Base-by-base conservation (phyloP, 2,113 vertebrate species). In the Paratilapia polleni region DNA sequence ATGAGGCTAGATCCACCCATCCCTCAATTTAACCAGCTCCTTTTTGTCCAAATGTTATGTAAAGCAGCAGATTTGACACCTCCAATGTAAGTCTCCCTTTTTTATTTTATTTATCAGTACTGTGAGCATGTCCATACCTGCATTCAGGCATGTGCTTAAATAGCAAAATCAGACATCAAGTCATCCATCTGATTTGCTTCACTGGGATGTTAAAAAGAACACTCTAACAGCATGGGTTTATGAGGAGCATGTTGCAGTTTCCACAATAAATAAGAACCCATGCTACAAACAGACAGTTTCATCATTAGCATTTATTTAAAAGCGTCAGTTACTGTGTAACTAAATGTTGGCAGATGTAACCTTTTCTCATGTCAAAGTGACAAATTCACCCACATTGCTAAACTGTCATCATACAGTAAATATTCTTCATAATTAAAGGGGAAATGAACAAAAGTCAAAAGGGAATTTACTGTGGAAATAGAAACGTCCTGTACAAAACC, bases 61-160 rank as follows among this genome's bases (percentile, higher is more conserved):
- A 81, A 90, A 87, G 90, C 90, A 79, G 89, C 93, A 87, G 92
- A 93, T 86, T 83, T 89, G 83, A 85, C 81, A 61, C 31, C 63
- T 83, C 17, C 2, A 80, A 89, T 82, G 90, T 92, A 92, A 92
- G 92, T 95, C 66, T 70, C 36, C 14, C 4, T 14, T 20, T 47
- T 58, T 66, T 78, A 77, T 85, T 77, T 80, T 79, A 74, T 77
- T 31, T 4, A 22, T 80, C 28, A 22, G 31, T 73, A 8, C 73
- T 58, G 43, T 63, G 38, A 84, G 89, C 90, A 87, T 92, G 89
- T 81, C 57, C 20, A 8, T 49, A 34, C 36, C 28, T 52, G 14
- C 59, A 76, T 60, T 80, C 14, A 82, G 77, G 70, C 80, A 88
- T 88, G 86, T 73, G 13, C 17, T 57, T 14, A 60, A 22, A 36